Conservation (phyloP, 2,888 invertebrate species). For the Marasmarcha lunaedactyla region DNA sequence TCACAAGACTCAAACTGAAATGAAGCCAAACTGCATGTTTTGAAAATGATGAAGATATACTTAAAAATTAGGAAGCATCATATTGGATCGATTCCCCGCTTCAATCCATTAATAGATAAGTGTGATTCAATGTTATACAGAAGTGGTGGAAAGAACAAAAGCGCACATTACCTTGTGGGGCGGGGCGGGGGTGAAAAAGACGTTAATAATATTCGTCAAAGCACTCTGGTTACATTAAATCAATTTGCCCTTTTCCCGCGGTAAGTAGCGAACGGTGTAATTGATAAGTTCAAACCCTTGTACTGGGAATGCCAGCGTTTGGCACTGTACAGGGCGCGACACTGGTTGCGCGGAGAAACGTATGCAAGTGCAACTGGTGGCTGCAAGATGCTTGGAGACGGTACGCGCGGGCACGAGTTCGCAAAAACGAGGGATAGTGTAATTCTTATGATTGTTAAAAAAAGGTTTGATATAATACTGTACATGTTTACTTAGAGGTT, state of each 20-base stretch:
- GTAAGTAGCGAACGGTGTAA: slow-evolving; percentile 71
- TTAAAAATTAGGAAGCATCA: not conserved
- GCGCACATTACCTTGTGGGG: slow-evolving; percentile 51
- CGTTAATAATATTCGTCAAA: slow-evolving; percentile 72
- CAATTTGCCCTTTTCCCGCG: slow-evolving; percentile 70
- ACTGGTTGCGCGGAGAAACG: not conserved
- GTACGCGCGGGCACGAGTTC: no score
- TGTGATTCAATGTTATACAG: slow-evolving; percentile 57
- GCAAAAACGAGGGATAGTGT: no score
- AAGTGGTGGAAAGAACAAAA: slow-evolving; percentile 61
- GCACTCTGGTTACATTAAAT: slow-evolving; percentile 71
- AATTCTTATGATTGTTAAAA: no score
- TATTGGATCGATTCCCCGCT: not conserved
- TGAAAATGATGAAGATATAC: no score
- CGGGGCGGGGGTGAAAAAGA: slow-evolving; percentile 63
- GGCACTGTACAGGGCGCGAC: slow-evolving; percentile 26
- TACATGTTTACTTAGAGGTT: no score
- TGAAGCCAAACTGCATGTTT: no score
- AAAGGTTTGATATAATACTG: no score
- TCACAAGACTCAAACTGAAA: no score
- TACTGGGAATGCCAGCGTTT: slow-evolving; percentile 60
- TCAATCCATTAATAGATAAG: slow-evolving; percentile 30
- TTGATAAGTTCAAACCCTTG: slow-evolving; percentile 72
- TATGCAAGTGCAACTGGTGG: not conserved
- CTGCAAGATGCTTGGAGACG: no score